Percentiles rank a stretch among this genome's conserved stretches.
These are phyloP conservation scores for Hypsopygia costalis DNA, from an alignment of 2,888 invertebrate genomes.

Conservation along the genomic window DNA sequence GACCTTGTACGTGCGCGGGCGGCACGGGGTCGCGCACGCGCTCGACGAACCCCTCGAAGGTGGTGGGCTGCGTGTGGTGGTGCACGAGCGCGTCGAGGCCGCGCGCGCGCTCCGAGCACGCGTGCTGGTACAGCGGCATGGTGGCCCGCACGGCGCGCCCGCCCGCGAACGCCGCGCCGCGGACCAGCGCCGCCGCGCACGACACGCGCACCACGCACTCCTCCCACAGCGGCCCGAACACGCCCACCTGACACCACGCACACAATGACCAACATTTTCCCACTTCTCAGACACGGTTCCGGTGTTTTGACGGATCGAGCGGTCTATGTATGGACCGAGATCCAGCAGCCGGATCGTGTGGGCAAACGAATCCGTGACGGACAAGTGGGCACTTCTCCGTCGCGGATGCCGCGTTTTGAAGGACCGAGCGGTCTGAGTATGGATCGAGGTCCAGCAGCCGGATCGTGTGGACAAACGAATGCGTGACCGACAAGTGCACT, in stretches of 20 bases:
- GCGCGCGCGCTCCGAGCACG: conserved; percentile 94
- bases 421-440: too few relatives aligned
- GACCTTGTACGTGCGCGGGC: neutral
- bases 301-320: too few relatives aligned
- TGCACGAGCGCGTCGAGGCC: conserved; percentile 91
- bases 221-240: conserved; percentile 97
- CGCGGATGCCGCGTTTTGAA: too few relatives aligned
- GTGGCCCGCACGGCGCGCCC: conserved; percentile 95
- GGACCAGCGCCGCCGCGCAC: conserved; percentile 89
- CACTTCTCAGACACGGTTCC: too few relatives aligned
- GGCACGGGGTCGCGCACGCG: conserved; percentile 57
- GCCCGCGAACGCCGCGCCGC: conserved; percentile 93
- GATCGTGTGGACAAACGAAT: too few relatives aligned
- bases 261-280: too few relatives aligned
- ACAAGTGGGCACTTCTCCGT: too few relatives aligned
- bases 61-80: conserved; percentile 91
- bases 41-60: conserved; percentile 90
- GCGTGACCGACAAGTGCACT: too few relatives aligned
- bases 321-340: too few relatives aligned
- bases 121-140: conserved; percentile 94
- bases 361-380: too few relatives aligned
- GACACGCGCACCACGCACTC: conserved; percentile 85
- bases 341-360: too few relatives aligned
- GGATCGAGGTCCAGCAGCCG: too few relatives aligned
- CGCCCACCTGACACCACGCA: conserved; percentile 83